A percentile compares a stretch with the other conserved stretches of the same genome.
Evolutionary conservation across 2,113 vertebrate genomes (phyloP).

Genomic region (Mus musculus): GRCm39 chr16:52757501-52758000

Average conservation of each 20-base stretch:
- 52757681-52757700: not conserved
- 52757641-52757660: not conserved
- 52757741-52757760: constrained; percentile 1
- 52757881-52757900: not conserved
- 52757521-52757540: not conserved
- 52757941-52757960: not conserved
- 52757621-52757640: not conserved
- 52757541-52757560: not conserved
- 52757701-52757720: not conserved
- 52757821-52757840: not conserved
- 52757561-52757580: not conserved
- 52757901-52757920: not conserved
- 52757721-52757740: not conserved
- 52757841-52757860: not conserved
- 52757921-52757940: constrained; percentile 10
- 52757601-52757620: not conserved
- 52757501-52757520: not conserved
- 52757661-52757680: not conserved
- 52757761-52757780: not conserved
- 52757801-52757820: not conserved
- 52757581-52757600: not conserved
- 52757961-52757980: constrained; percentile 5
- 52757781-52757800: constrained; percentile 1
- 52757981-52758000: not conserved
- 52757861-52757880: not conserved